These are phyloP conservation scores for Oncorhynchus keta DNA, from an alignment of 2,113 vertebrate genomes.

Conservation along the genomic window DNA sequence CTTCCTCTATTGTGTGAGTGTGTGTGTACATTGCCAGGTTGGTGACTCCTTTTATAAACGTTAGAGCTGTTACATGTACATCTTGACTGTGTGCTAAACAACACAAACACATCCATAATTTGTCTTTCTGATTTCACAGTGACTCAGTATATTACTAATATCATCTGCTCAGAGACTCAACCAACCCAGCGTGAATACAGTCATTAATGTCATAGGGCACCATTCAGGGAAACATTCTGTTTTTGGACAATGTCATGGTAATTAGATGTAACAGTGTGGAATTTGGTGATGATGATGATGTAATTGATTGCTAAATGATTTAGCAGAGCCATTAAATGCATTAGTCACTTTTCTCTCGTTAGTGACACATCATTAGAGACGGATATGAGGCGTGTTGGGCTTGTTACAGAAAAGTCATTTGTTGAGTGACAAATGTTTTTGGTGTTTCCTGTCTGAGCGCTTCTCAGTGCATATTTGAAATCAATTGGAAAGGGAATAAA, in stretches of 20 bases:
- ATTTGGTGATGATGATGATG: neutral
- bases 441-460: neutral
- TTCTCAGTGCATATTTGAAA: no score
- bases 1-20: neutral
- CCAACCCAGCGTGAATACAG: no score
- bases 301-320: neutral
- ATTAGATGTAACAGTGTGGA: conserved; percentile 6
- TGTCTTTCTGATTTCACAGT: neutral
- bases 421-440: neutral
- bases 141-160: conserved; percentile 44
- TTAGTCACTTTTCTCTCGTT: conserved; percentile 30
- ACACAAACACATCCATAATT: neutral
- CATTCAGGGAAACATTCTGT: conserved; percentile 28
- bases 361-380: neutral
- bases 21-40: neutral
- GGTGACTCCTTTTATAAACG: neutral
- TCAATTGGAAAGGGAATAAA: no score
- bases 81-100: conserved; percentile 13
- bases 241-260: conserved; percentile 38
- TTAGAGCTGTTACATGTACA: neutral
- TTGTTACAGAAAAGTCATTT: neutral
- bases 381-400: neutral
- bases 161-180: neutral
- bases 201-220: conserved; percentile 31
- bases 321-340: neutral